Evolutionary conservation across 1,140 invertebrate genomes (phyloP).

Genomic region (Drosophila triauraria): DNA sequence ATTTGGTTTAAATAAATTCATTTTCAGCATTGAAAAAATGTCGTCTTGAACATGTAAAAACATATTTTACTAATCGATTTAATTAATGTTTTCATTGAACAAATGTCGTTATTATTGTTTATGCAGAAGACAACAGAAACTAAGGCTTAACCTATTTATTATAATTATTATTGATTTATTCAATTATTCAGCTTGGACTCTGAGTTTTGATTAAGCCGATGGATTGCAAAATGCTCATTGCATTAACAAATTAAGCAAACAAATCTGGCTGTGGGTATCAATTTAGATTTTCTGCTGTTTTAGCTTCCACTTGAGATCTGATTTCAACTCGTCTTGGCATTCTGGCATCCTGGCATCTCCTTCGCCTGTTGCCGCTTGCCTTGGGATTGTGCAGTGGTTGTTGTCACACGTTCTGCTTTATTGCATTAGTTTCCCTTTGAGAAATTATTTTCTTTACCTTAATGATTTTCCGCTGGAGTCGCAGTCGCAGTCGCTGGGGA

Average conservation of each 20-base stretch:
- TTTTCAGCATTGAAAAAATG: too few relatives aligned
- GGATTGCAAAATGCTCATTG: background rate
- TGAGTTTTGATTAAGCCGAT: background rate
- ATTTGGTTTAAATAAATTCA: too few relatives aligned
- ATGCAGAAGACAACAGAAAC: too few relatives aligned
- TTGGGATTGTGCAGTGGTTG: conserved; percentile 3
- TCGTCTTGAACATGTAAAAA: too few relatives aligned
- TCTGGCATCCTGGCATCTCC: background rate
- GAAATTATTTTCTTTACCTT: conserved; percentile 54
- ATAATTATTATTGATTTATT: background rate
- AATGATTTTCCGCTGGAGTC: conserved; percentile 45
- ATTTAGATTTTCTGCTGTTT: conserved; percentile 24
- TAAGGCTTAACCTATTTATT: background rate
- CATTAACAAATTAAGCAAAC: conserved; percentile 2
- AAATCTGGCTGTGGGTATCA: background rate
- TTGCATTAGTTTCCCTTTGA: conserved; percentile 43
- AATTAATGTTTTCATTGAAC: background rate
- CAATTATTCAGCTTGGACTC: background rate
- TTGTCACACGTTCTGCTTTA: conserved; percentile 39
- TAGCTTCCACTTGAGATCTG: conserved; percentile 18
- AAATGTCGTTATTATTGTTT: background rate
- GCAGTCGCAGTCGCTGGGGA: conserved; percentile 1
- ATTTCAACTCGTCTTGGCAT: conserved; percentile 22
- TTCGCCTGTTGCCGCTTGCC: conserved; percentile 2
- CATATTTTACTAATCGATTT: background rate